Evolutionary conservation across 2,113 vertebrate genomes (phyloP).

Genomic region (Diglossa brunneiventris): DNA sequence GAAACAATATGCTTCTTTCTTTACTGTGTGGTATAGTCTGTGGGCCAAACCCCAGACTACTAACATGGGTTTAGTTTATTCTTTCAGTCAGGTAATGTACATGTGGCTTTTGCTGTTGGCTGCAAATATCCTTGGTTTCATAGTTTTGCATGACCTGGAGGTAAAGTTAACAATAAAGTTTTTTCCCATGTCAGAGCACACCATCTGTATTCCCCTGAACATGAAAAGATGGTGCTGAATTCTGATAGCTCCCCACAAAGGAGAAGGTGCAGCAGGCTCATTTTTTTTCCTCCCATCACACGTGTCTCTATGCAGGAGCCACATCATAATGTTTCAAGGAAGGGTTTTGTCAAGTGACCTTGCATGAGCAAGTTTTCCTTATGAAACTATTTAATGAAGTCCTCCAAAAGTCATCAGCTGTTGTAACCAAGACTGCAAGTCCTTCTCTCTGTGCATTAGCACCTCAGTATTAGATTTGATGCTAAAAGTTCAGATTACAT

Average conservation of each 20-base stretch:
- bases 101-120: background rate
- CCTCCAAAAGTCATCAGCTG: background rate
- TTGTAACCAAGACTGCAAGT: background rate
- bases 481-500: background rate
- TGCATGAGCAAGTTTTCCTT: background rate
- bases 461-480: background rate
- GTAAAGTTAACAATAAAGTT: background rate
- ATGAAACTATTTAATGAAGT: background rate
- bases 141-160: background rate
- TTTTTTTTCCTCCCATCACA: background rate
- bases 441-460: background rate
- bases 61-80: background rate
- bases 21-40: fast-evolving
- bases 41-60: background rate
- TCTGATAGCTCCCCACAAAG: background rate
- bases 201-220: background rate
- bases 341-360: background rate
- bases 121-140: background rate
- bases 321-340: background rate
- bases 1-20: background rate
- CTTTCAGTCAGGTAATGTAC: background rate
- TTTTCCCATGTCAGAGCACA: background rate
- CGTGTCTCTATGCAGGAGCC: background rate
- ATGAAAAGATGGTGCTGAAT: background rate
- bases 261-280: background rate